These are phyloP conservation scores for Drosophila gaucha DNA, from an alignment of 2,888 invertebrate genomes.

Conservation along the genomic window DNA sequence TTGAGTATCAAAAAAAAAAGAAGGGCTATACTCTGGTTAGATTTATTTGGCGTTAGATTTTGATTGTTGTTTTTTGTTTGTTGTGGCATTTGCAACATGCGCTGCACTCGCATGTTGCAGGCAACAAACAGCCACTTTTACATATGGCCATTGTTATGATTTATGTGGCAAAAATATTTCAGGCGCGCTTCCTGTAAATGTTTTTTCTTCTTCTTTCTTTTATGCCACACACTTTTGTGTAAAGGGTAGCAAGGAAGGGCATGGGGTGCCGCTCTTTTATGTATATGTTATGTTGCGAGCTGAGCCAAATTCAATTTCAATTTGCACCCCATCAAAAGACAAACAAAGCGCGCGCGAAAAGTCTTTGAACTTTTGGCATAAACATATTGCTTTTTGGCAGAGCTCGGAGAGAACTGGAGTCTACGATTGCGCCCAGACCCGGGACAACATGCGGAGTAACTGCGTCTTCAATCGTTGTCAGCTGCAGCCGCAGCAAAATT, in stretches of 20 bases:
- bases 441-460: conserved; percentile 70
- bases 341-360: conserved; percentile 64
- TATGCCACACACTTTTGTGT: conserved; percentile 32
- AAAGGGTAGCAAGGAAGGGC: background rate
- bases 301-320: conserved; percentile 72
- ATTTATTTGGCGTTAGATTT: conserved; percentile 74
- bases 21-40: conserved; percentile 17
- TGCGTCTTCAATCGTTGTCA: conserved; percentile 45
- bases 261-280: background rate
- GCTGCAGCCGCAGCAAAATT: conserved; percentile 49
- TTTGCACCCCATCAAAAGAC: conserved; percentile 78
- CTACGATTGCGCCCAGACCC: conserved; percentile 31
- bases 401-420: conserved; percentile 34
- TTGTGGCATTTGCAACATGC: conserved; percentile 50
- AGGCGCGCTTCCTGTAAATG: conserved; percentile 71
- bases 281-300: conserved; percentile 18
- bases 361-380: conserved; percentile 76
- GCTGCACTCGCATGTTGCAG: conserved; percentile 37
- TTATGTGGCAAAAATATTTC: conserved; percentile 75
- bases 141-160: conserved; percentile 79
- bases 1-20: conserved; percentile 2
- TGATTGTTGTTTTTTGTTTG: conserved; percentile 66
- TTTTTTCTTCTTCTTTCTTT: conserved; percentile 29
- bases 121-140: conserved; percentile 55
- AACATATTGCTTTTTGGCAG: conserved; percentile 73